A percentile compares a stretch with the other conserved stretches of the same genome.
Conservation (phyloP, 2,888 invertebrate genomes). For the Incurvaria masculella region DNA sequence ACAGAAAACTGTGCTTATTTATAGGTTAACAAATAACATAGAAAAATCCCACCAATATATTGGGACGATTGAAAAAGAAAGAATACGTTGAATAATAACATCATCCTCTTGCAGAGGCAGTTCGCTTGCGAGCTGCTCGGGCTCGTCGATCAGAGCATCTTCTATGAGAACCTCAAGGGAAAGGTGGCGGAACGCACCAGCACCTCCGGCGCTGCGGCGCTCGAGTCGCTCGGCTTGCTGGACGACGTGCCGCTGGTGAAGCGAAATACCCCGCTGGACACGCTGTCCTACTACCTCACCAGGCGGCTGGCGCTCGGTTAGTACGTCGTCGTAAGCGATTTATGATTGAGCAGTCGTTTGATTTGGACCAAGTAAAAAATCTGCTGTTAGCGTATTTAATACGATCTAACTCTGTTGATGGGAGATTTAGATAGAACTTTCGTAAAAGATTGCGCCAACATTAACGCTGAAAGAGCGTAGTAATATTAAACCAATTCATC, state of each 20-base stretch:
- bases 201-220: slow-evolving; percentile 62
- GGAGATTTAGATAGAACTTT: too few species aligned
- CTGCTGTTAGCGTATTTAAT: too few species aligned
- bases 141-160: slow-evolving; percentile 78
- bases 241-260: slow-evolving; percentile 81
- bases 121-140: slow-evolving; percentile 85
- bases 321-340: slow-evolving; percentile 13
- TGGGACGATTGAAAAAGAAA: not conserved
- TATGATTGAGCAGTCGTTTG: too few species aligned
- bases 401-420: too few species aligned
- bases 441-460: too few species aligned
- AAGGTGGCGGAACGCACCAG: slow-evolving; percentile 80
- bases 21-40: too few species aligned
- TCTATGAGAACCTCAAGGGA: slow-evolving; percentile 89
- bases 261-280: slow-evolving; percentile 85
- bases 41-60: too few species aligned
- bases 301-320: slow-evolving; percentile 76
- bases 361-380: too few species aligned
- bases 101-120: too few species aligned
- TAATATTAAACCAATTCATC: too few species aligned
- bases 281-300: slow-evolving; percentile 84
- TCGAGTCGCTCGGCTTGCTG: slow-evolving; percentile 86
- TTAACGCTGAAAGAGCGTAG: too few species aligned
- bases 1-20: too few species aligned
- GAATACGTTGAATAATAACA: not conserved